Conservation (phyloP, 2,797 vertebrate species). For the Pterois miles region DNA sequence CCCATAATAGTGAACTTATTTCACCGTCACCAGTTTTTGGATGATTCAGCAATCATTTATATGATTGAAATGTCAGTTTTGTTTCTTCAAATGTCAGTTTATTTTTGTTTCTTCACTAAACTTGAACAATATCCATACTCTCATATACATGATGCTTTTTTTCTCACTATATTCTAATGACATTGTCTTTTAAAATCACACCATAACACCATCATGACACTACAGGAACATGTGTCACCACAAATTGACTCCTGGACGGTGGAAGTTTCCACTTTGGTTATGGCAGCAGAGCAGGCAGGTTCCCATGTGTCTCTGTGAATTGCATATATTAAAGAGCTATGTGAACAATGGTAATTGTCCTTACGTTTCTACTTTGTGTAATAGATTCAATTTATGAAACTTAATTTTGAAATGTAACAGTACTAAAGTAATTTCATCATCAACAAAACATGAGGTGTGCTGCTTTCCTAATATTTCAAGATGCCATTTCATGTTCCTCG, state of each 20-base stretch:
- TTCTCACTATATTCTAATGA: not conserved
- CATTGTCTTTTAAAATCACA: not conserved
- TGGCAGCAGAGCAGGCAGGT: not conserved
- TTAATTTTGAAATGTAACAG: not conserved
- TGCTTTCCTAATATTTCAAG: not conserved
- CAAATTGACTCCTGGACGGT: not conserved
- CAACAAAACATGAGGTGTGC: not conserved
- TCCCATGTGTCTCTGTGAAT: not conserved
- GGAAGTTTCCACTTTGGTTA: slow-evolving; percentile 3
- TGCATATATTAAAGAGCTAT: not conserved
- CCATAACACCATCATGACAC: not conserved
- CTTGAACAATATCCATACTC: not conserved
- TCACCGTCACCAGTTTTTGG: slow-evolving; percentile 45
- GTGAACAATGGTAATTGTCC: not conserved
- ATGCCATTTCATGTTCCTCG: not conserved
- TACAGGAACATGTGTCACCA: not conserved
- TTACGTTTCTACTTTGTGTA: not conserved
- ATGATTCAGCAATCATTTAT: not conserved
- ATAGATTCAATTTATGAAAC: not conserved
- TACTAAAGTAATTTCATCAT: not conserved
- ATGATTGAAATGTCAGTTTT: not conserved
- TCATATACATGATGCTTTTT: not conserved
- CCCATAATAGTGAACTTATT: slow-evolving; percentile 30
- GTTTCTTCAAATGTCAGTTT: not conserved
- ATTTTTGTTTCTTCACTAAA: not conserved